Evolutionary conservation across 2,797 vertebrate genomes (phyloP), one percentile per base, ranked within the genome.

Genomic region (Arrhamphus sclerolepis): DNA sequence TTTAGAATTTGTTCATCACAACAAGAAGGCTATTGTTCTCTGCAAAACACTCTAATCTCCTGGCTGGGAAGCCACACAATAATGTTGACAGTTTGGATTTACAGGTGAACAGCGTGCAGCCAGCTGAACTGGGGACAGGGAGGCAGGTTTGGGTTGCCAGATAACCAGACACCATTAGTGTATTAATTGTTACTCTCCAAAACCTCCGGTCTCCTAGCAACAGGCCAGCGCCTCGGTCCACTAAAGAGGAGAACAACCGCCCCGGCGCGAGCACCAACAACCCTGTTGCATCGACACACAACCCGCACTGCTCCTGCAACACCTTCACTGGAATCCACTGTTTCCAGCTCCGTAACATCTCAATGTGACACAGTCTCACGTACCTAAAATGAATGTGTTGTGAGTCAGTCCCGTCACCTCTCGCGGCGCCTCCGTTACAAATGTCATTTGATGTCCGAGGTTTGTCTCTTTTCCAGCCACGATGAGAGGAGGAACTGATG

Each of bases 131-230:
- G 57, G 6, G 47, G 14, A 22, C 24, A 8, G n/a, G 46, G 52
- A 42, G 19, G 59, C 39, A 50, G 60, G 62, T 71, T 77, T 71
- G 63, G 31, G 81, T 81, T 82, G 67, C 72, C 72, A 73, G 61
- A 83, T 57, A 62, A 60, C 29, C 66, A 84, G 56, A 70, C 64
- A 70, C 62, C 72, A 64, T 80, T 70, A 80, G 57, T 67, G 69
- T 77, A 71, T 82, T 65, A 49, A 75, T 68, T 77, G 71, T 79
- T 83, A 90, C 84, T 84, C 75, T 75, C 57, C 78, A 76, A 79
- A 81, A 81, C 86, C 87, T 84, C 75, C 70, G 70, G 88, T 92
- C 75, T 91, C 91, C 88, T 91, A 93, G 92, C 92, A 93, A 93
- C 92, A 91, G 89, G 86, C 85, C 85, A 89, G 85, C 89, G 87